Conservation (phyloP, 2,113 vertebrate species). For the Prunella himalayana region DNA sequence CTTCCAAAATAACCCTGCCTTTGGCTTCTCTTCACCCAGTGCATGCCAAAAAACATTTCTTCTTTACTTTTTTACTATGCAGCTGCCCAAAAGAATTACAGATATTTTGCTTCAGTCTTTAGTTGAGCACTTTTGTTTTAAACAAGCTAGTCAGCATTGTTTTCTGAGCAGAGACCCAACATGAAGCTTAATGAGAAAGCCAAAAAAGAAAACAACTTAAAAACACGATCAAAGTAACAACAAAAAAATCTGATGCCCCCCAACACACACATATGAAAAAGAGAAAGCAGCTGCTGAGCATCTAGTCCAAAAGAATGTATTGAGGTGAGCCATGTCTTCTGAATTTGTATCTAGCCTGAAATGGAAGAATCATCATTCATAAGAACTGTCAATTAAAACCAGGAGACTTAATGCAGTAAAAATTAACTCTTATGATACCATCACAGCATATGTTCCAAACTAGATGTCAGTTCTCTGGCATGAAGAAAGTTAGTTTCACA, state of each 20-base stretch:
- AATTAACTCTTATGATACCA: background rate
- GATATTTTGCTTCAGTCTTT: background rate
- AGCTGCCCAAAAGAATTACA: background rate
- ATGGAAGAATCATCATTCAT: background rate
- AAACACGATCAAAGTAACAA: background rate
- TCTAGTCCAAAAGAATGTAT: background rate
- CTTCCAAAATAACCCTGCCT: background rate
- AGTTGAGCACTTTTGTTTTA: background rate
- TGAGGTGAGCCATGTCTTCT: background rate
- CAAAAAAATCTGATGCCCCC: accelerated
- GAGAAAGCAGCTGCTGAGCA: background rate
- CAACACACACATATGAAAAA: background rate
- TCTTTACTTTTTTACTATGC: background rate
- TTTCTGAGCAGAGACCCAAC: background rate
- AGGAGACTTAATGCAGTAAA: background rate
- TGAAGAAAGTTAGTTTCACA: background rate
- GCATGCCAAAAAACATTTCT: background rate
- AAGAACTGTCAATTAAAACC: background rate
- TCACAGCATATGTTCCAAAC: background rate
- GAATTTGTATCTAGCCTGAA: background rate
- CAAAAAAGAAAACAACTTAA: background rate
- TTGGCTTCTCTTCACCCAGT: background rate
- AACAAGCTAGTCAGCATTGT: background rate
- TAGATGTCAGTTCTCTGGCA: background rate
- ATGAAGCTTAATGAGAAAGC: background rate